Base-by-base conservation (phyloP, 2,113 vertebrate species). In the Protobothrops flavoviridis region DNA sequence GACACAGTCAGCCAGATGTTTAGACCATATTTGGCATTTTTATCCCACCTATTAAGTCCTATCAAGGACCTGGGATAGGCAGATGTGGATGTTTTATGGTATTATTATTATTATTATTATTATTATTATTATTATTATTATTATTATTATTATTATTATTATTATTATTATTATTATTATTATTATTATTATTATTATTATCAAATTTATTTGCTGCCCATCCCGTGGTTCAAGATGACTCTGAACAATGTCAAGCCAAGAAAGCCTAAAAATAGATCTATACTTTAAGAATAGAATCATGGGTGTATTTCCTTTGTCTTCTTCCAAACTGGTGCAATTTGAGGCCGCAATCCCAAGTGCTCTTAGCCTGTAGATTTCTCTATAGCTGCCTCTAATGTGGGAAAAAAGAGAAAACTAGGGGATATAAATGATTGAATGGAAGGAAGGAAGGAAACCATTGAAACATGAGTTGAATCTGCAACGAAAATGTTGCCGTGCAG, bases 281-380 rank as follows among this genome's bases (percentile, higher is more conserved):
- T 86, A 26, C 43, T 24, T 11, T 86, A 86, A 21, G 85, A 26
- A 48, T 69, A 48, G 85, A 48, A 23, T 24, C 20, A 57, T 5
- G 29, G 1, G 12, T 92, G 81, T 8, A 1, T 21, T 92, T 61
- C 39, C 0, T 20, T 0, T 0, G 0, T 48, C 56, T 91, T 50
- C 92, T 15, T 50, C 56, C 88, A 53, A 1, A 0, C 0, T 13
- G 48, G 1, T 21, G 13, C 53, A 4, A n/a, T n/a, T 23, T 15
- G 13, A 61, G 43, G 85, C 85, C 21, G 43, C 45, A 24, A 10
- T 50, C 43, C 53, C 17, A 87, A 61, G 85, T 59, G 91, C 55
- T 92, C 55, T 61, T 87, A 85, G 90, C 21, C 3, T 20, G 23
- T 29, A 29, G 15, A 55, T 91, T 39, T 91, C 69, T 43, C 7